Base-by-base conservation (phyloP, 2,113 vertebrate species). In the Rhinopithecus roxellana region DNA sequence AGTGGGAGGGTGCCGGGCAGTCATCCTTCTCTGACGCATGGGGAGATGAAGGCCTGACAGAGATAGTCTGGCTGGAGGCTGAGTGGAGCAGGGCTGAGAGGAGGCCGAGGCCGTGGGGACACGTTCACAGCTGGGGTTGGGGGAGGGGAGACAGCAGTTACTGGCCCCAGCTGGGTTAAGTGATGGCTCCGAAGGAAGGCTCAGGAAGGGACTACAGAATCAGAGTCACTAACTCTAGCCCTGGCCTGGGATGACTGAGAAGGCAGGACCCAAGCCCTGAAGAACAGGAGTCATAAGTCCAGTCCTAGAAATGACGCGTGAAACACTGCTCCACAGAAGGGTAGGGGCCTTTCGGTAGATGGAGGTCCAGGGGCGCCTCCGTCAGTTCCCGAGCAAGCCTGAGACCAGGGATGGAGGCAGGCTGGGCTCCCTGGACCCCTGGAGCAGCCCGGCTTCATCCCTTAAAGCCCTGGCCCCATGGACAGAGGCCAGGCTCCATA, bases 11-110 rank as follows among this genome's bases (percentile, higher is more conserved):
- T 25, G n/a, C 80, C 55, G 18, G 72, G 64, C 30, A 23, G 12
- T 0, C 0, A 4, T 35, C 38, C 30, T 43, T 43, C 30, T 61
- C 32, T 27, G 92, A 85, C 57, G 6, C 1, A 1, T 0, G n/a
- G 64, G 30, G 74, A 69, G 50, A 45, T 27, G 20, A 38, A 43
- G 23, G 1, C 50, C 35, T 45, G 89, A 48, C 27, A 23, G 11
- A 20, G 85, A 43, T 40, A 9, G 30, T 14, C 67, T 2, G 35
- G 80, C 77, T 70, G 55, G 43, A 55, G 82, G 95, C 43, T 16
- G 23, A 35, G 50, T 4, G 40, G 17, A 3, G n/a, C 69, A 8
- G 20, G 25, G 55, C 45, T 83, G 48, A 59, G 43, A 4, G 1
- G 72, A 67, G 74, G 57, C 55, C 1, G 0, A 23, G 77, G 89